These are phyloP conservation scores for Bombus waltoni DNA, from an alignment of 1,140 invertebrate species.

Conservation along the genomic window DNA sequence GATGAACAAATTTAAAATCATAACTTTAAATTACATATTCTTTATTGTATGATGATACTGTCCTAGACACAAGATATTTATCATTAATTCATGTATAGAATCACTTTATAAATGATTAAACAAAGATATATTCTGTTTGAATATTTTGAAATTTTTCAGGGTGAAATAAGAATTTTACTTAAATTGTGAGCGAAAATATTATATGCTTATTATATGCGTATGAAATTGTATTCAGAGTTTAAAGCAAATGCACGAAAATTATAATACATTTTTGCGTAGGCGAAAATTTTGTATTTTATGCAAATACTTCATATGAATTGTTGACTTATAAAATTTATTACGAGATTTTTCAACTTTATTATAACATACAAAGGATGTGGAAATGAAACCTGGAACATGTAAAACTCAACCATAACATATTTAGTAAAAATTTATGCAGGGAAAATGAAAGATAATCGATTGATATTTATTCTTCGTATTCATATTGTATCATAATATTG, in stretches of 20 bases:
- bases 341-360: not conserved
- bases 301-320: not conserved
- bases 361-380: not conserved
- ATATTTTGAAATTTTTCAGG: not conserved
- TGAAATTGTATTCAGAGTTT: not conserved
- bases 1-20: not conserved
- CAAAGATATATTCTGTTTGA: not conserved
- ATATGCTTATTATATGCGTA: slow-evolving; percentile 16
- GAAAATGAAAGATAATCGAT: slow-evolving; percentile 38
- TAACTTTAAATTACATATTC: not conserved
- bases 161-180: not conserved
- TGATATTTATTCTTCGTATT: not conserved
- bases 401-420: not conserved
- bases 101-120: not conserved
- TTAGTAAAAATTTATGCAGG: slow-evolving; percentile 7
- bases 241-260: not conserved
- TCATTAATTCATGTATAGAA: not conserved
- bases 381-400: slow-evolving; percentile 10
- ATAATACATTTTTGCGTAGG: not conserved
- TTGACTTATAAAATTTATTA: not conserved
- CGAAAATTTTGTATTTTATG: slow-evolving; percentile 13
- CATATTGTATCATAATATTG: not conserved
- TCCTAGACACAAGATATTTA: not conserved
- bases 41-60: not conserved
- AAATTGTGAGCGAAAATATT: slow-evolving; percentile 3